These are phyloP conservation scores for Onychorhynchus coronatus DNA, from an alignment of 2,113 vertebrate species.

Conservation along the genomic window DNA sequence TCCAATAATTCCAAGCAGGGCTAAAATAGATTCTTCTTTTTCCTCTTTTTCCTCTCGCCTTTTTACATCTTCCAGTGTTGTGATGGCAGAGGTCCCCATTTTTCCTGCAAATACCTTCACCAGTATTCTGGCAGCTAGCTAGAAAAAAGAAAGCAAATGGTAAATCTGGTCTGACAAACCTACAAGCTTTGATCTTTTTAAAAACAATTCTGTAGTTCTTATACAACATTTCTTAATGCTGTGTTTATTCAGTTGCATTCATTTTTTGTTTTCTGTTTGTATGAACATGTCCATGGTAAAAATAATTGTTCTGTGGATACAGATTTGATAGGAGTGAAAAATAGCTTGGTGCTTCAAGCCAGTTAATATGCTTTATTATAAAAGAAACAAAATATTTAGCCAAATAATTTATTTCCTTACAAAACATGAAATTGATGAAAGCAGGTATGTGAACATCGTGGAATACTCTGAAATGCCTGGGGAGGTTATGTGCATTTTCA, in stretches of 20 bases:
- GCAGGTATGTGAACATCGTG: neutral
- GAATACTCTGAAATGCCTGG: neutral
- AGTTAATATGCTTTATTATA: neutral
- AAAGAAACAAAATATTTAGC: neutral
- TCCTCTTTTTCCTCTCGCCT: slow-evolving; percentile 87
- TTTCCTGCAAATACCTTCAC: slow-evolving; percentile 76
- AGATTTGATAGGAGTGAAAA: neutral
- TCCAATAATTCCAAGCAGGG: slow-evolving; percentile 85
- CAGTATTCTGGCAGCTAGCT: slow-evolving; percentile 79
- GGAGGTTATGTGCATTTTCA: neutral
- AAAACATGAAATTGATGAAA: neutral
- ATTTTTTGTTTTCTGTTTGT: neutral
- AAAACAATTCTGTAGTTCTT: neutral
- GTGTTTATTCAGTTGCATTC: neutral
- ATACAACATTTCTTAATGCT: neutral
- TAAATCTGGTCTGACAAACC: slow-evolving; percentile 28
- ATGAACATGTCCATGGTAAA: neutral
- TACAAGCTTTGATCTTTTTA: neutral
- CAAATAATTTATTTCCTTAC: neutral
- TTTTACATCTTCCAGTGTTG: slow-evolving; percentile 82
- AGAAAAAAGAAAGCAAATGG: slow-evolving; percentile 62
- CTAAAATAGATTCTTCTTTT: slow-evolving; percentile 89
- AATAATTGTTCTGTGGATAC: neutral
- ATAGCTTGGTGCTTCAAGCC: neutral
- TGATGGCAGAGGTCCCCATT: slow-evolving; percentile 86